phyloP scores from a whole-genome alignment of 2,113 vertebrate species.

The Rattus rattus region DNA sequence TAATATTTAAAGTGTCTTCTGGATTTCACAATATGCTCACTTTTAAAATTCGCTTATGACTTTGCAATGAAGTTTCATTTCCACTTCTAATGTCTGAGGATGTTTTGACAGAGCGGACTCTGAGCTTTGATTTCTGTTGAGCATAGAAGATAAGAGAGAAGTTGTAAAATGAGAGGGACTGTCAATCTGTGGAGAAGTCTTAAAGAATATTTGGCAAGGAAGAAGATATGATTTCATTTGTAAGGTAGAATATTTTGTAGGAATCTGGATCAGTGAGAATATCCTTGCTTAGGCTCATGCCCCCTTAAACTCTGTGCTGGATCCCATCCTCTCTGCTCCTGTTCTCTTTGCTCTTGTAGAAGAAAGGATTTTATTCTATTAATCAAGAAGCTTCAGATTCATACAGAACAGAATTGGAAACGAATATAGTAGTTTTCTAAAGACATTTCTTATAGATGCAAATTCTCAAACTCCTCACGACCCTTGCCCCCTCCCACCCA shows the following conservation, averaged over 20 bases:
- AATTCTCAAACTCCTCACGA: neutral
- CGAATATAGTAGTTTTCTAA: neutral
- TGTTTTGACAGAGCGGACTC: neutral
- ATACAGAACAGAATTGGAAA: constrained; percentile 10
- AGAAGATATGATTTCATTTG: neutral
- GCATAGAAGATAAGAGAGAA: neutral
- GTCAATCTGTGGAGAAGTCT: neutral
- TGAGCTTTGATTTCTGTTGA: neutral
- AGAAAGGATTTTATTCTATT: neutral
- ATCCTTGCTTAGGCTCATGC: neutral
- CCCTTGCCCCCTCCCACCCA: neutral
- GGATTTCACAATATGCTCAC: neutral
- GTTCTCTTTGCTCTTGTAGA: no score
- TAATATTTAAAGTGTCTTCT: neutral
- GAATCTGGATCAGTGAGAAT: neutral
- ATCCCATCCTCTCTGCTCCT: no score
- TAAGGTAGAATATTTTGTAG: neutral
- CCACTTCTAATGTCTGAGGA: neutral
- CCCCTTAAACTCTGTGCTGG: neutral
- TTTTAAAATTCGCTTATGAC: neutral
- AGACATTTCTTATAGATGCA: neutral
- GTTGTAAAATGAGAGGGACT: neutral
- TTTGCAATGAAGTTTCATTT: neutral
- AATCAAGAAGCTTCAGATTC: neutral
- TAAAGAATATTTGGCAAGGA: neutral